Base-by-base conservation (phyloP, 2,888 invertebrate species). In the Lacanobia oleracea region DNA sequence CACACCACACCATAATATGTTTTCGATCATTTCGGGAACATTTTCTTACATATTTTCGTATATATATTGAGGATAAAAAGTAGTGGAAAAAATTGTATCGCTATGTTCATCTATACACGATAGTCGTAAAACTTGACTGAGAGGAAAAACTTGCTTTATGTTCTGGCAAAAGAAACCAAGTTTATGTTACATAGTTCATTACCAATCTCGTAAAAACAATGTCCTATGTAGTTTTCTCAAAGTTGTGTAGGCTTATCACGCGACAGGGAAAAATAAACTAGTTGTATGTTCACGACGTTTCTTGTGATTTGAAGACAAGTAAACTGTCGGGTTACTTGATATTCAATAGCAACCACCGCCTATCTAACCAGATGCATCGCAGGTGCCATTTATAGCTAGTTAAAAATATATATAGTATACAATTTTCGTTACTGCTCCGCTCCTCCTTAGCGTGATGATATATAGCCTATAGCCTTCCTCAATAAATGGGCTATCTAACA, bases 131-230 rank as follows among this genome's bases (percentile, higher is more conserved):
- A 77, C 1, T 57, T 53, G 72, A 77, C 78, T 45, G 67, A 59
- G 67, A 68, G 77, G 82, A 77, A 79, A 67, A 67, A 45, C 72
- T 64, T 72, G 81, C 72, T 79, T 79, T 81, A 81, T 79, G 77
- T 67, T n/a, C 67, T 67, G 81, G 81, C 54, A 81, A 81, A 72
- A 77, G 57, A 76, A 77, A 51, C 40, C 64, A 48, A 69, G 33
- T 71, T 78, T 79, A 81, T 67, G 60, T 10, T n/a, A 59, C 48
- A 79, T 67, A 71, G 77, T 72, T 63, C 71, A 63, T 71, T 79
- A 60, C 57, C 62, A 50, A 71, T 67, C 43, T 66, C 82, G 60
- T 81, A 77, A 81, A 72, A 76, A 76, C 50, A 27, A 56, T 68
- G 64, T 48, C n/a, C 61, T 56, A 10, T 48, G 12, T 75, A 80